Percentiles rank a stretch among this genome's conserved stretches.
Conservation (phyloP, 2,797 vertebrate species). For the Platyrinchus mystaceus region DNA sequence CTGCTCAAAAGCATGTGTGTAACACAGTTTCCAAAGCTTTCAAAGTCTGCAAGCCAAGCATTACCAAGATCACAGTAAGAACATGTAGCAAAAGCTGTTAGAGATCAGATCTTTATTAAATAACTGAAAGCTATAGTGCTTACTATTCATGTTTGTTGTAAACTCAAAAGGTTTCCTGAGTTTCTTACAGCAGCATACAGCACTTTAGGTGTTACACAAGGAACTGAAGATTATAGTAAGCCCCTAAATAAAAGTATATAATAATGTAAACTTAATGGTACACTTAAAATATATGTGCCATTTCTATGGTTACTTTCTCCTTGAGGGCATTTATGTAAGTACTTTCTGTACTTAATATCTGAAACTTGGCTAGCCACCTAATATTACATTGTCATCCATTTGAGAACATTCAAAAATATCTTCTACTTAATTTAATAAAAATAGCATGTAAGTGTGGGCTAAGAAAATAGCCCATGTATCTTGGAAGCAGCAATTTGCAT, state of each 20-base stretch:
- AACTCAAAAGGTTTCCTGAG: neutral
- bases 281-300: neutral
- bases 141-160: neutral
- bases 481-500: neutral
- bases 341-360: neutral
- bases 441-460: neutral
- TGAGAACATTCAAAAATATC: neutral
- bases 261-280: neutral
- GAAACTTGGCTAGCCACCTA: neutral
- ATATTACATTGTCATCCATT: neutral
- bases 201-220: neutral
- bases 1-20: neutral
- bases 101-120: neutral
- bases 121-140: neutral
- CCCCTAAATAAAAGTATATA: neutral
- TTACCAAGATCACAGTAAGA: neutral
- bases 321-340: neutral
- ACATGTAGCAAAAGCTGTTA: neutral
- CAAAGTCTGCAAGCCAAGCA: neutral
- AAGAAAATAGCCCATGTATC: neutral
- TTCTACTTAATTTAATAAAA: conserved; percentile 5
- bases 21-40: neutral
- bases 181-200: neutral
- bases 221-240: neutral
- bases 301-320: conserved; percentile 1